phyloP scores from a whole-genome alignment of 2,113 vertebrate species.

The Nettapus auritus region DNA sequence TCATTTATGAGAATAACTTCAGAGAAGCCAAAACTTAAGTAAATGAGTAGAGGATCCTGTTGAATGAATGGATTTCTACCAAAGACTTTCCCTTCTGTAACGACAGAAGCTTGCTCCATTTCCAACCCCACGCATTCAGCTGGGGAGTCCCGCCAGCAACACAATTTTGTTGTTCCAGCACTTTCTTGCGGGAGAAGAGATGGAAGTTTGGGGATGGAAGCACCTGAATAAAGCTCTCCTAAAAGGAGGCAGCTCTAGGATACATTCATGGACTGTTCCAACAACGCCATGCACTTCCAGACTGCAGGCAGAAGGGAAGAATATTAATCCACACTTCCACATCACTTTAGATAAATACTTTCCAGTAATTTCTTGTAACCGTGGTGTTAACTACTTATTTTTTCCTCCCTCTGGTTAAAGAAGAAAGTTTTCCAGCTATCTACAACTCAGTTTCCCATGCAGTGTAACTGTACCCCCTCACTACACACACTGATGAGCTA shows the following conservation, averaged over 20 bases:
- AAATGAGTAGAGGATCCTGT: neutral
- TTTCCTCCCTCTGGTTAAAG: neutral
- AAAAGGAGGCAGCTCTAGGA: neutral
- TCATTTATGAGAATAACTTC: neutral
- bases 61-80: neutral
- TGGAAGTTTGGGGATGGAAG: neutral
- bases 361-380: neutral
- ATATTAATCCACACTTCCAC: neutral
- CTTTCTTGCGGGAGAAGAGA: neutral
- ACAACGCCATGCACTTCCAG: neutral
- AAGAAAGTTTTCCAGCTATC: neutral
- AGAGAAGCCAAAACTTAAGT: neutral
- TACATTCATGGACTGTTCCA: neutral
- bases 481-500: neutral
- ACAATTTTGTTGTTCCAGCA: neutral
- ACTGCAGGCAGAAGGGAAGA: neutral
- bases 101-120: neutral
- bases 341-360: neutral
- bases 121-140: neutral
- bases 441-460: neutral
- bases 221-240: neutral
- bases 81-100: neutral
- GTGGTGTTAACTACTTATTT: neutral
- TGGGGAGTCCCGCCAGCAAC: neutral
- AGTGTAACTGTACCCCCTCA: neutral